phyloP scores from a whole-genome alignment of 2,797 vertebrate genomes.

The Momotus momota region DNA sequence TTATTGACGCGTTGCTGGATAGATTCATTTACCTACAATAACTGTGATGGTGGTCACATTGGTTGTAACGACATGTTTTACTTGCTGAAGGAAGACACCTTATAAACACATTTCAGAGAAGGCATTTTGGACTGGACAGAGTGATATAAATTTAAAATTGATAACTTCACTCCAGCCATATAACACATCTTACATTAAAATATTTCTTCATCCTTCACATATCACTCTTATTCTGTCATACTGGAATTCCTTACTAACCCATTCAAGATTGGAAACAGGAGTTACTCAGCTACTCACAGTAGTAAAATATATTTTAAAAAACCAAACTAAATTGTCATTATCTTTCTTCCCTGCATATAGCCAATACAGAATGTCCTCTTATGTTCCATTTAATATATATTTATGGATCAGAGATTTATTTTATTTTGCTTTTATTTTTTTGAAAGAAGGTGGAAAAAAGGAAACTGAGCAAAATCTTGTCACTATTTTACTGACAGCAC shows the following conservation, averaged over 20 bases:
- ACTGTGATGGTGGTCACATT: neutral
- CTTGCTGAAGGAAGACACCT: neutral
- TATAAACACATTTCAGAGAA: slow-evolving; percentile 17
- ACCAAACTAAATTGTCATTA: neutral
- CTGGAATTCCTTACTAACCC: slow-evolving; percentile 34
- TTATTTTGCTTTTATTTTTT: slow-evolving; percentile 7
- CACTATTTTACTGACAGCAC: slow-evolving; percentile 28
- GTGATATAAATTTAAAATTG: slow-evolving; percentile 27
- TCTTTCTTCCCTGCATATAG: neutral
- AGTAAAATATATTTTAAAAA: neutral
- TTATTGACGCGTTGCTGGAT: neutral
- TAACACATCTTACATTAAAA: slow-evolving; percentile 5
- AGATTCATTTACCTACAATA: neutral
- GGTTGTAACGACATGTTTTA: neutral
- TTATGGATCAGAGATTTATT: slow-evolving; percentile 25
- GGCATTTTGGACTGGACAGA: neutral
- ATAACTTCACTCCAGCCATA: neutral
- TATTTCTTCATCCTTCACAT: slow-evolving; percentile 9
- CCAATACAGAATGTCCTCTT: neutral
- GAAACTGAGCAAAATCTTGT: neutral
- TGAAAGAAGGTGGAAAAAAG: neutral
- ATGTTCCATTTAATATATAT: neutral
- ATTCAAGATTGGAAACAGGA: slow-evolving; percentile 43
- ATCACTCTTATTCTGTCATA: slow-evolving; percentile 10
- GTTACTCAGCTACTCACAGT: neutral